A percentile compares a stretch with the other conserved stretches of the same genome.
These are phyloP conservation scores for Acrocephalus kingi DNA, from an alignment of 2,113 vertebrate species.

Conservation along the genomic window DNA sequence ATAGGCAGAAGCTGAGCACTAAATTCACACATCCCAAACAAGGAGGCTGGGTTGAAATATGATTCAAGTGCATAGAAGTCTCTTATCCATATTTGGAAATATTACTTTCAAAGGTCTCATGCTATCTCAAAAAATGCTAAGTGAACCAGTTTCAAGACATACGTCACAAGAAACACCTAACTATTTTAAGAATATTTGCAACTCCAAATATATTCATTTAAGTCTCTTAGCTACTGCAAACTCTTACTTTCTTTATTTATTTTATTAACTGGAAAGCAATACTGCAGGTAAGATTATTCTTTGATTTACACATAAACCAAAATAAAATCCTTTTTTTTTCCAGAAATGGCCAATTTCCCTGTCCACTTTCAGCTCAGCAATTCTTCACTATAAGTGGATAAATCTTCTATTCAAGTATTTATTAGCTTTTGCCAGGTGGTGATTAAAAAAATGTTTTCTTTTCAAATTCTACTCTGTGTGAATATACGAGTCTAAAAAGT, in stretches of 20 bases:
- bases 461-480: not conserved
- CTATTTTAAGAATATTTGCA: not conserved
- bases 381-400: not conserved
- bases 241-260: not conserved
- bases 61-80: not conserved
- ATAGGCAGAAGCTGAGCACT: not conserved
- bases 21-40: not conserved
- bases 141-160: not conserved
- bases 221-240: not conserved
- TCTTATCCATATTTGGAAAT: constrained; percentile 21
- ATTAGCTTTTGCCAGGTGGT: not conserved
- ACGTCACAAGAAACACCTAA: not conserved
- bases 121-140: not conserved
- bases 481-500: not conserved
- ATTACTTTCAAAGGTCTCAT: not conserved
- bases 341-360: not conserved
- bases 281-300: not conserved
- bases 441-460: not conserved
- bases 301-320: not conserved
- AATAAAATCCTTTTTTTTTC: not conserved
- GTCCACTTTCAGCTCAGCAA: not conserved
- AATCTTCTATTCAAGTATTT: not conserved
- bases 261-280: not conserved
- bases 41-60: not conserved
- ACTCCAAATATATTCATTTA: not conserved